These are phyloP conservation scores for Microplitis mediator DNA, from an alignment of 1,140 invertebrate species.

Conservation along the genomic window DNA sequence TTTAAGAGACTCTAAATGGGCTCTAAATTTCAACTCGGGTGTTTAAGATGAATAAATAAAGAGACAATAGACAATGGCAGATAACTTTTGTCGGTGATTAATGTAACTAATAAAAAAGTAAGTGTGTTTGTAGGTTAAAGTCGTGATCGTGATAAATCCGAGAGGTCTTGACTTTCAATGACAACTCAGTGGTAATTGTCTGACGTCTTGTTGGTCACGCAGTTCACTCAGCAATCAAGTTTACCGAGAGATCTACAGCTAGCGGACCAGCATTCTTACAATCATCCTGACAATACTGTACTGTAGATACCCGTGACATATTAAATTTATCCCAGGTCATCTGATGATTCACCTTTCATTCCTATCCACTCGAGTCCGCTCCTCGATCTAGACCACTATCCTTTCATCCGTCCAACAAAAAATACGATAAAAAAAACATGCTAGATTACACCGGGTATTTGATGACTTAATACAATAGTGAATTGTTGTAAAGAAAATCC, in stretches of 20 bases:
- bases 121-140: slow-evolving; percentile 27
- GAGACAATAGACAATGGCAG: too few species aligned
- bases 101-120: neutral
- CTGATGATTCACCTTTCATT: neutral
- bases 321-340: too few species aligned
- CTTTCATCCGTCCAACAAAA: too few species aligned
- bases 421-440: too few species aligned
- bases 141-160: neutral
- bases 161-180: neutral
- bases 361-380: neutral
- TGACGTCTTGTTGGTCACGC: neutral
- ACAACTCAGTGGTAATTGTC: neutral
- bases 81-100: too few species aligned
- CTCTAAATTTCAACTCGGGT: too few species aligned
- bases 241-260: neutral
- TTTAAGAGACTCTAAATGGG: too few species aligned
- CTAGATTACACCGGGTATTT: too few species aligned
- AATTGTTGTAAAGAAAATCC: too few species aligned
- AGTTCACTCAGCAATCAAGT: neutral
- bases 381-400: too few species aligned
- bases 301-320: neutral
- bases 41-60: too few species aligned
- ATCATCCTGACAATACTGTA: slow-evolving; percentile 9
- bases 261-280: neutral
- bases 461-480: too few species aligned